Evolutionary conservation across 2,113 vertebrate species (phyloP).

Genomic region (Myotis yumanensis): DNA sequence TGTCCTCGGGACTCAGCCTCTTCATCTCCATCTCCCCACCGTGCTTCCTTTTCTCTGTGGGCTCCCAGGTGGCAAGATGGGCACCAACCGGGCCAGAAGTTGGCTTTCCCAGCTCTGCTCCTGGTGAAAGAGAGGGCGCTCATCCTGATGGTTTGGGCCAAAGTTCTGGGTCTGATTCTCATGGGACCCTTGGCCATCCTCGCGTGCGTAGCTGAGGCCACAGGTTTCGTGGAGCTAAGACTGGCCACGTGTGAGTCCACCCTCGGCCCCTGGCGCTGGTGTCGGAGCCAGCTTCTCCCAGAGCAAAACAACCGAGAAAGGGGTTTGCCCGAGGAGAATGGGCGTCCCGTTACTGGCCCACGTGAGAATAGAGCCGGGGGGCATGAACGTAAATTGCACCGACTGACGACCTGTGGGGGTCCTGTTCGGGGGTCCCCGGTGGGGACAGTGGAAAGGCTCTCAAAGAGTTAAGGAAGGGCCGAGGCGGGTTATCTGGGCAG

Average conservation of each 20-base stretch:
- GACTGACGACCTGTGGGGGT: rapidly evolving
- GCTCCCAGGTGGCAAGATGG: background rate
- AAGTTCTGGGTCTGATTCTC: background rate
- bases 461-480: background rate
- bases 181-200: rapidly evolving
- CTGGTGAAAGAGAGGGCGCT: background rate
- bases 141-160: background rate
- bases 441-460: background rate
- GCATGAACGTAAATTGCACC: background rate
- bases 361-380: background rate
- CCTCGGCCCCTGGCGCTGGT: too few relatives aligned
- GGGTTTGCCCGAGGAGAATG: background rate
- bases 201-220: background rate
- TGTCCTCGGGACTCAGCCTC: background rate
- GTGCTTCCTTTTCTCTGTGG: background rate
- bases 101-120: too few relatives aligned
- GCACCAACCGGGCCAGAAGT: background rate
- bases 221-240: background rate
- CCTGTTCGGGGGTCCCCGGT: background rate
- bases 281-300: background rate
- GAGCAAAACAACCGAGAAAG: background rate
- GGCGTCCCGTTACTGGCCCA: background rate
- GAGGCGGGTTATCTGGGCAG: background rate
- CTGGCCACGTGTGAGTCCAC: background rate
- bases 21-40: background rate